Evolutionary conservation across 2,888 invertebrate genomes (phyloP).

Genomic region (Heliconius charithonia): DNA sequence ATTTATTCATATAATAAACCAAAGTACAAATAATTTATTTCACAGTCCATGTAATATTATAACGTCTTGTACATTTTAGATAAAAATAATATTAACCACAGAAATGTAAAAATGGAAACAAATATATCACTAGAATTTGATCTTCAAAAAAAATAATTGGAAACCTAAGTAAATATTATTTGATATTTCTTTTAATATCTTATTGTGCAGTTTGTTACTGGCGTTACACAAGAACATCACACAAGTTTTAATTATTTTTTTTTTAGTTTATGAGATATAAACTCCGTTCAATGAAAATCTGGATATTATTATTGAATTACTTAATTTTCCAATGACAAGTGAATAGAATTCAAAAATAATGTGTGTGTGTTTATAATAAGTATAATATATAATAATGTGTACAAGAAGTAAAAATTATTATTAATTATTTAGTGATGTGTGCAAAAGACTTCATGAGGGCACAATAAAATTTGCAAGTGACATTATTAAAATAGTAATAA

Average conservation of each 20-base stretch:
- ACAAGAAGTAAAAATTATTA: neutral
- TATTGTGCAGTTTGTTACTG: neutral
- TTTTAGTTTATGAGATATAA: neutral
- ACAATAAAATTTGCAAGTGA: slow-evolving; percentile 3
- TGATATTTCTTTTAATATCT: neutral
- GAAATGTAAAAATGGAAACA: neutral
- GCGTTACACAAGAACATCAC: no score
- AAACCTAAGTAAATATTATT: neutral
- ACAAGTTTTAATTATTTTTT: neutral
- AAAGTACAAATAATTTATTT: slow-evolving; percentile 18
- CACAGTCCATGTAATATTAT: neutral
- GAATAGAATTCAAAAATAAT: neutral
- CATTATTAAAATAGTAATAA: slow-evolving; percentile 16
- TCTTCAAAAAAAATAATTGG: neutral
- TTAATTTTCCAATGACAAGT: neutral
- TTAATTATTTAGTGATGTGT: slow-evolving; percentile 2
- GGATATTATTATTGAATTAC: neutral
- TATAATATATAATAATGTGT: neutral
- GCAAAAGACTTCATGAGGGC: slow-evolving; percentile 11
- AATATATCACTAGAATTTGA: neutral
- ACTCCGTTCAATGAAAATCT: neutral
- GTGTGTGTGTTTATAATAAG: neutral
- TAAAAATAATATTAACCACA: neutral
- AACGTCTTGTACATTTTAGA: neutral
- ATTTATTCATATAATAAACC: slow-evolving; percentile 25